Evolutionary conservation across 2,888 invertebrate species (phyloP), one percentile per base, ranked within the genome.

Genomic region (Nebria salina): DNA sequence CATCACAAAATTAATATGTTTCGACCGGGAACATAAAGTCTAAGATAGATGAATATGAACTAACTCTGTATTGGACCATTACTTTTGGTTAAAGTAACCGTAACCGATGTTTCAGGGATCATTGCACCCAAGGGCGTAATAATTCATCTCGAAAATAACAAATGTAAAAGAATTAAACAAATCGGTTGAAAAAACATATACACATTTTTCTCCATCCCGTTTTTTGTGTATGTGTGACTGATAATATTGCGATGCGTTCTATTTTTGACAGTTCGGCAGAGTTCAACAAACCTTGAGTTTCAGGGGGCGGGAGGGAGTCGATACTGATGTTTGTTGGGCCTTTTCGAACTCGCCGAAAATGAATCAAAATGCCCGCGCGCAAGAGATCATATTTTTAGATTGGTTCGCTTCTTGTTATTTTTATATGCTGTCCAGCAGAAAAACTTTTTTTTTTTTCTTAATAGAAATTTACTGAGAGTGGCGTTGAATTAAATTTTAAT

Each of bases 301-400:
- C 20, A 66, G 41, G 15, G 42, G 72, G 54, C 65, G 66, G 76
- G 66, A 20, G 42, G 42, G 72, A 72, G 77, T 77, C 77, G 72
- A 77, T 77, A 77, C 66, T 66, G 43, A 43, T 43, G 43, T 43
- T 43, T 43, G 41, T 66, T 66, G 72, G 77, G 77, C 72, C 72
- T 72, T 77, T 77, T 77, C 68, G 15, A 68, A 77, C 77, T 66
- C 74, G 74, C 43, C 43, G 43, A 68, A 68, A 68, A 77, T 77
- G 77, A 77, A 77, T 79, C 79, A 79, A 79, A 79, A 79, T 70
- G 34, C 72, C 73, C 25, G 65, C 41, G 6, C 43, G 43, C 43
- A 43, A 43, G 43, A 43, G 74, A 79, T 79, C 65, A 79, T 79
- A 79, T 79, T 79, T 79, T 79, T 79, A 79, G 79, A 79, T 79